Conservation (phyloP, 2,797 vertebrate genomes). For the Fundulus diaphanus region DNA sequence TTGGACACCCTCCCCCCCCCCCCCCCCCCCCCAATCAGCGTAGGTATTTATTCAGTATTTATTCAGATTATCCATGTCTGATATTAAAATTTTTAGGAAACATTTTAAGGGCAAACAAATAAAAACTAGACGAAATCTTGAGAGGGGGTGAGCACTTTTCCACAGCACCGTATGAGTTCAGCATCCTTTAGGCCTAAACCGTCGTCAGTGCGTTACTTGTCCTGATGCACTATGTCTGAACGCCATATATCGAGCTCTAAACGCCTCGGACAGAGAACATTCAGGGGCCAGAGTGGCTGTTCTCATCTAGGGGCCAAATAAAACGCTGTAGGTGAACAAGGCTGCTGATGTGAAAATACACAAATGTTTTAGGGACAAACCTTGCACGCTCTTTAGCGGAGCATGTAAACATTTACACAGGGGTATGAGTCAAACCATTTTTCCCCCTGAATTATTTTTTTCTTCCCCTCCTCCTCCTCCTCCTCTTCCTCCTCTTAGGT, state of each 20-base stretch:
- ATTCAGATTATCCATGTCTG: background rate
- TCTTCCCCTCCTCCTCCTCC: no score
- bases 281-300: slow-evolving; percentile 14
- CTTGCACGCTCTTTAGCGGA: slow-evolving; percentile 51
- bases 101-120: no score
- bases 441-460: slow-evolving; percentile 18
- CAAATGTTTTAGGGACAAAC: slow-evolving; percentile 69
- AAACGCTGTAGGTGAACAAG: slow-evolving; percentile 43
- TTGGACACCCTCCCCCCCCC: background rate
- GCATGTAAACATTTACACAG: slow-evolving; percentile 80
- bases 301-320: slow-evolving; percentile 53
- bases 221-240: slow-evolving; percentile 48
- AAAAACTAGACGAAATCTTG: no score
- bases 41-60: background rate
- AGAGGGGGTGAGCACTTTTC: background rate
- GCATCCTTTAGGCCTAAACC: slow-evolving; percentile 30
- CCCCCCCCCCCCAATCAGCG: background rate
- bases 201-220: slow-evolving; percentile 56
- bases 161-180: background rate
- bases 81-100: no score
- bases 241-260: slow-evolving; percentile 65
- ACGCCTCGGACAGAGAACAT: slow-evolving; percentile 45
- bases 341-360: slow-evolving; percentile 74
- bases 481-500: slow-evolving; percentile 48
- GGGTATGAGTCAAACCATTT: slow-evolving; percentile 64